These are phyloP conservation scores for Crocuta crocuta DNA, from an alignment of 2,113 vertebrate genomes.

Conservation along the genomic window DNA sequence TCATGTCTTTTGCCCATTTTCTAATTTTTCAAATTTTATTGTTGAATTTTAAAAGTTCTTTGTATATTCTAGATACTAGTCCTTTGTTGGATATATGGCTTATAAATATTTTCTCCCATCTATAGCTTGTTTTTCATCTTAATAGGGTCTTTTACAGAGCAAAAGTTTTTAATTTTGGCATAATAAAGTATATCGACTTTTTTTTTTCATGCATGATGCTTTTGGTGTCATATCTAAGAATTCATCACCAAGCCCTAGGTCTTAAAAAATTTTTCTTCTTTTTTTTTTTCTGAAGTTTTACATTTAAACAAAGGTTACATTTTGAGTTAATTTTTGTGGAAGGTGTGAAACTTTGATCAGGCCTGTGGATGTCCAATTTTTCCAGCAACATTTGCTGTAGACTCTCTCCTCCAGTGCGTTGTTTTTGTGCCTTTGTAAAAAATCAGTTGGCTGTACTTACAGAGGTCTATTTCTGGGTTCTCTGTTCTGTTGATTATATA, in stretches of 20 bases:
- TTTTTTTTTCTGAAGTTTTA: background rate
- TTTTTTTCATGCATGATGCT: background rate
- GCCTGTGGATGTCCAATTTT: background rate
- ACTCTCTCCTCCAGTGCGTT: background rate
- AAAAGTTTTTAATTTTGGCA: background rate
- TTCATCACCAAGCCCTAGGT: background rate
- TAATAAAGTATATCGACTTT: background rate
- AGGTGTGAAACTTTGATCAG: background rate
- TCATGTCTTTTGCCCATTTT: background rate
- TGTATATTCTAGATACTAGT: background rate
- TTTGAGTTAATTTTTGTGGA: slow-evolving; percentile 17
- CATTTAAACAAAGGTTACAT: background rate
- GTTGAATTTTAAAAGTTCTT: background rate
- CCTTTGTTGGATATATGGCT: background rate
- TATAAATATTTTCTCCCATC: background rate
- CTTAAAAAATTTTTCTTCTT: background rate
- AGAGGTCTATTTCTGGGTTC: background rate
- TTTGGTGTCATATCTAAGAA: background rate
- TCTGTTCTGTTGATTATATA: background rate
- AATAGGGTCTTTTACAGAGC: background rate
- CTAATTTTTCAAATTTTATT: background rate
- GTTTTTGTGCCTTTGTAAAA: background rate
- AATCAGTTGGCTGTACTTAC: background rate
- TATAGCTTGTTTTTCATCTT: background rate
- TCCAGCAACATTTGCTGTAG: background rate